phyloP scores from a whole-genome alignment of 2,113 vertebrate species.

The Notothenia rossii region DNA sequence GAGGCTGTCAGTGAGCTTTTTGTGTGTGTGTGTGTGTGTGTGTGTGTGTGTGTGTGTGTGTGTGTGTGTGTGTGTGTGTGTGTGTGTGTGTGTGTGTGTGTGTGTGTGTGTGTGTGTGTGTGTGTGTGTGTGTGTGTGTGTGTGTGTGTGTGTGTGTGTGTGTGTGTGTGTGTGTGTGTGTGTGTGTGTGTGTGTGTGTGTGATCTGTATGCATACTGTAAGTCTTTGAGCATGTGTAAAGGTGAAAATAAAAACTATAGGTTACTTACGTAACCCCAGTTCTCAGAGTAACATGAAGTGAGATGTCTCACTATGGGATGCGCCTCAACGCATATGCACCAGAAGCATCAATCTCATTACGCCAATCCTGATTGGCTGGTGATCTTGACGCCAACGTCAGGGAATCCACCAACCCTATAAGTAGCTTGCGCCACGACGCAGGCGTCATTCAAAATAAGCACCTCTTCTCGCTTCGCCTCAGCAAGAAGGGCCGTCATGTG shows the following conservation, averaged over 20 bases:
- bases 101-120: not conserved
- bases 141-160: not conserved
- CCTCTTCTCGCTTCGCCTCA: too few relatives aligned
- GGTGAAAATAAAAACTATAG: not conserved
- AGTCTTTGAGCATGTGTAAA: not conserved
- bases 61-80: conserved; percentile 9
- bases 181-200: not conserved
- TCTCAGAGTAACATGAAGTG: too few relatives aligned
- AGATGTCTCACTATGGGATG: too few relatives aligned
- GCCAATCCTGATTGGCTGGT: too few relatives aligned
- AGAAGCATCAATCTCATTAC: too few relatives aligned
- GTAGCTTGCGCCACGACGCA: too few relatives aligned
- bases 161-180: not conserved
- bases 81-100: not conserved
- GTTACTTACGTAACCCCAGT: too few relatives aligned
- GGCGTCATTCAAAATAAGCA: too few relatives aligned
- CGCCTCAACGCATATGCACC: too few relatives aligned
- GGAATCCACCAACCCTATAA: too few relatives aligned
- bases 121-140: conserved; percentile 1
- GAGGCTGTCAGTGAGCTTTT: conserved; percentile 28
- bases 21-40: conserved; percentile 5
- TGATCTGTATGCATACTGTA: not conserved
- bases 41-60: conserved; percentile 2
- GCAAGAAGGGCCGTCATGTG: too few relatives aligned
- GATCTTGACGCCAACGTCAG: too few relatives aligned